Percentiles rank a stretch among this genome's conserved stretches.
These are phyloP conservation scores for Bursaphelenchus okinawaensis DNA, from an alignment of 2,888 invertebrate genomes.

Conservation along the genomic window DNA sequence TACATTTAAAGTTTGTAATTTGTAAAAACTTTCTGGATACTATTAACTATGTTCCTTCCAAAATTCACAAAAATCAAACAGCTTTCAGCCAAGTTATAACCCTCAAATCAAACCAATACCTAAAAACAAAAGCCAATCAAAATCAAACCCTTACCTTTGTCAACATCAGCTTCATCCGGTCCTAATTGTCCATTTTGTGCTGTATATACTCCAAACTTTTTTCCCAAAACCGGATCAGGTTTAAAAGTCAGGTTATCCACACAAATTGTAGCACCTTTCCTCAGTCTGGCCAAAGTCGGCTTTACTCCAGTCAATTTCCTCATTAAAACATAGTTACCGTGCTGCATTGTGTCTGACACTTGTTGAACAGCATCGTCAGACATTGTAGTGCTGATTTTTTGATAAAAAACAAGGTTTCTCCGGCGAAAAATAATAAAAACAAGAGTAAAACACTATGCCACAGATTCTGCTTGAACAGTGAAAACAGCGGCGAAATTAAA, in stretches of 20 bases:
- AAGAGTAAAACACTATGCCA: too few relatives aligned
- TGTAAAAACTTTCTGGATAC: too few relatives aligned
- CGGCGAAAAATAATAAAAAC: too few relatives aligned
- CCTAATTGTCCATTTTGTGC: constrained; percentile 14
- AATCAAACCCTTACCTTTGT: not conserved
- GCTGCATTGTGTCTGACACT: not conserved
- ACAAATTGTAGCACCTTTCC: constrained; percentile 31
- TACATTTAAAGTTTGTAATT: too few relatives aligned
- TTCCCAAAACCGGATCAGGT: constrained; percentile 34
- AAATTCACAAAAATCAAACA: not conserved
- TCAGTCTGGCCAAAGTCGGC: constrained; percentile 31
- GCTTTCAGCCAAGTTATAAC: too few relatives aligned
- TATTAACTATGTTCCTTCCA: not conserved
- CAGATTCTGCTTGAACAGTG: too few relatives aligned
- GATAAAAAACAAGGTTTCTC: too few relatives aligned
- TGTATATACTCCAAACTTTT: constrained; percentile 41
- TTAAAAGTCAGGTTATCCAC: constrained; percentile 42
- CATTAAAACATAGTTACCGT: constrained; percentile 12
- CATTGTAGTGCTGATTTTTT: too few relatives aligned
- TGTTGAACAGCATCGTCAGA: not conserved
- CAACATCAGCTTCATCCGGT: constrained; percentile 2
- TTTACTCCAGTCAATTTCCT: constrained; percentile 40
- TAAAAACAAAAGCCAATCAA: not conserved
- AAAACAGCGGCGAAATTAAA: too few relatives aligned
- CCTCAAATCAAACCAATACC: not conserved